phyloP scores from a whole-genome alignment of 2,797 vertebrate species.

The Gallinago nigripennis region DNA sequence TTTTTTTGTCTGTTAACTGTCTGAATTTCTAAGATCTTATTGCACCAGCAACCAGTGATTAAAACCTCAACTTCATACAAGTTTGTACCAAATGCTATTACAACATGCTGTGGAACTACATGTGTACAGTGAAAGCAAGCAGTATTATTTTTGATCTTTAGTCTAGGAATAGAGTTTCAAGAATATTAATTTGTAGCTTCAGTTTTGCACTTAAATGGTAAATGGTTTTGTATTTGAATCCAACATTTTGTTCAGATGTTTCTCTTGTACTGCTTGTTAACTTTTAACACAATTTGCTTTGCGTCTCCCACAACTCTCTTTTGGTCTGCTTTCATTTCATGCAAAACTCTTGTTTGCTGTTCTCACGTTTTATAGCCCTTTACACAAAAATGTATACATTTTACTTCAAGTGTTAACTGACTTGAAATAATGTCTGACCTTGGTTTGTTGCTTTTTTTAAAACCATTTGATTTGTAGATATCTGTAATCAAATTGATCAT shows the following conservation, averaged over 20 bases:
- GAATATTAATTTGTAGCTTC: conserved; percentile 29
- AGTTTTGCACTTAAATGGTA: conserved; percentile 38
- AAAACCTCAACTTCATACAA: conserved; percentile 42
- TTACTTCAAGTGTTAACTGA: conserved; percentile 1
- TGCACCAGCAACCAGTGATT: conserved; percentile 58
- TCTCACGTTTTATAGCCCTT: background rate
- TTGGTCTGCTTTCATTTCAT: background rate
- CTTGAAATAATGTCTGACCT: background rate
- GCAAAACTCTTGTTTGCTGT: background rate
- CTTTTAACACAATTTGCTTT: background rate
- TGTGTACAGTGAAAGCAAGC: conserved; percentile 26
- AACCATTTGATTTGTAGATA: background rate
- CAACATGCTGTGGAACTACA: conserved; percentile 25
- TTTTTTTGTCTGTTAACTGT: background rate
- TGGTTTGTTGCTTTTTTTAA: background rate
- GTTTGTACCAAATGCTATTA: conserved; percentile 45
- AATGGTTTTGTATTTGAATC: conserved; percentile 38
- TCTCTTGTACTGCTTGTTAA: background rate
- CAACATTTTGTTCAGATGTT: background rate
- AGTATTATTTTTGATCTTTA: conserved; percentile 53
- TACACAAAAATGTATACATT: background rate
- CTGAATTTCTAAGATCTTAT: conserved; percentile 46
- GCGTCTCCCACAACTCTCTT: background rate
- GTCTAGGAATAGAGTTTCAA: conserved; percentile 44
- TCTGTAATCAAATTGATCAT: background rate